phyloP scores from a whole-genome alignment of 2,113 vertebrate species.

The Melanocharis versteri region DNA sequence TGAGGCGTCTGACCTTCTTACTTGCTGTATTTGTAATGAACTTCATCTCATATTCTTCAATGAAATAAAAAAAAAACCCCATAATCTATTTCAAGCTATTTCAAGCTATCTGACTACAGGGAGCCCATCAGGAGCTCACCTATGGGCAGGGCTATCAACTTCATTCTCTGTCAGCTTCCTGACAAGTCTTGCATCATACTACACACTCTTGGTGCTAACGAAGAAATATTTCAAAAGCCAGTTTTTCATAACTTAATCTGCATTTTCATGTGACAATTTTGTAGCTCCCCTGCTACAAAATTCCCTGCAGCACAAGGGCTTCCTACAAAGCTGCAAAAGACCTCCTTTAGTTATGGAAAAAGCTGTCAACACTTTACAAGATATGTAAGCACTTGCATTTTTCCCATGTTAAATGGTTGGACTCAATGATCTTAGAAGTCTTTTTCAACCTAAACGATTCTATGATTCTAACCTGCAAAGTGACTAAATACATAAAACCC shows the following conservation, averaged over 20 bases:
- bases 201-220: not conserved
- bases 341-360: not conserved
- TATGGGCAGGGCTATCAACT: not conserved
- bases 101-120: not conserved
- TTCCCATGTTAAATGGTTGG: not conserved
- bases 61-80: not conserved
- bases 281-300: not conserved
- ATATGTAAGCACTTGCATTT: not conserved
- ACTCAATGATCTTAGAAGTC: not conserved
- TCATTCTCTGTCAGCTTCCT: not conserved
- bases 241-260: not conserved
- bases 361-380: not conserved
- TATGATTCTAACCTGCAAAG: not conserved
- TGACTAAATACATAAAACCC: not conserved
- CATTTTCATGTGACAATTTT: not conserved
- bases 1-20: slow-evolving; percentile 8
- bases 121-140: not conserved
- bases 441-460: not conserved
- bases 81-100: not conserved
- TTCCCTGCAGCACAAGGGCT: not conserved
- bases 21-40: not conserved
- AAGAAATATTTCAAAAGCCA: not conserved
- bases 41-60: not conserved
- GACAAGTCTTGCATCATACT: not conserved
- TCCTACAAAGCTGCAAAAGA: not conserved